Evolutionary conservation across 1,140 invertebrate genomes (phyloP), one percentile per base, ranked within the genome.

Genomic region (Trichoplusia ni): DNA sequence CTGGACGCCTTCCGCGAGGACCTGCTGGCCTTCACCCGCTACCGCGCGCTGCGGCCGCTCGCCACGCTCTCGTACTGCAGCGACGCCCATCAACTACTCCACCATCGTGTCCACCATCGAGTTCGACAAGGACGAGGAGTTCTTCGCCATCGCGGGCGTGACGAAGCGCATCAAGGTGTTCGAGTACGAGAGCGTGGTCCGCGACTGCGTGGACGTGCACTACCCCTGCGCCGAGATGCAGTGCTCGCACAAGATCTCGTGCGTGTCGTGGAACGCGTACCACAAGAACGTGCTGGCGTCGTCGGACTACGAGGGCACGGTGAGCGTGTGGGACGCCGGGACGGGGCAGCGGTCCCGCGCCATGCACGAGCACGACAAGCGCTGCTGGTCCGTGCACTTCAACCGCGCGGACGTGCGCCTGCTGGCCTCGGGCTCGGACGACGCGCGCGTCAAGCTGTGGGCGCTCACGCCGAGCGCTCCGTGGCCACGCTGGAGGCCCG

Each of bases 331-430:
- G 98, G 98, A 99, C 91, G 96, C 96, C 0, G 93, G 93, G 14
- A 96, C 95, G 0, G 95, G 94, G n/a, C 93, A 95, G 71, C 92
- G 92, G 71, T 95, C 93, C 2, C 94, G 95, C 69, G 93, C 93
- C 19, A 95, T 95, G 79, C 93, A 97, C 83, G 98, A 99, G 86
- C 98, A 99, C 89, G 97, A 99, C 85, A 99, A 98, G 85, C 91
- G 98, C 49, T 98, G 97, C 84, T 99, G 98, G 98, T 97, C 96
- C 70, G 97, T 99, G 6, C 97, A 99, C 91, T 99, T 99, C 83
- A 99, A 98, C 84, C 94, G 95, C 64, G 95, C 97, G 33, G 97
- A 99, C 86, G 97, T 97, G 2, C 92, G 97, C 54, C 84, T 99
- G 7, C 94, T 99, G 58, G 98, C 98, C 2, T 98, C 97, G 1